phyloP scores from a whole-genome alignment of 2,888 invertebrate genomes.

The Stramonita haemastoma region DNA sequence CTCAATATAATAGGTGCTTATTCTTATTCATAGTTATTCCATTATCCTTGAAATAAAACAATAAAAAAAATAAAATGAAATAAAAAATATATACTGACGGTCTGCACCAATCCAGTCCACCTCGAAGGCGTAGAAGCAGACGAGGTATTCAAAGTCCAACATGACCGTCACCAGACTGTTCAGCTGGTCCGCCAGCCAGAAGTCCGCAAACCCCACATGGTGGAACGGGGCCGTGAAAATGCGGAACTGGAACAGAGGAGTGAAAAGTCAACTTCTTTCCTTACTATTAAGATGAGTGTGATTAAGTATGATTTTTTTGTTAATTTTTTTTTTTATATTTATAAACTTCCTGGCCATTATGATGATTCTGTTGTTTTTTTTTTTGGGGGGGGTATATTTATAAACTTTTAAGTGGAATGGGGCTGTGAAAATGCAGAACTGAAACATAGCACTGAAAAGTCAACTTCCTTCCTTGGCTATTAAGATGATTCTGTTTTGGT shows the following conservation, averaged over 20 bases:
- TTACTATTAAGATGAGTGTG: no score
- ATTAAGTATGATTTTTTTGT: no score
- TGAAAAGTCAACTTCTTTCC: no score
- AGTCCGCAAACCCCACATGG: constrained; percentile 96
- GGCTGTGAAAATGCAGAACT: constrained; percentile 85
- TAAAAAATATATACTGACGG: constrained; percentile 52
- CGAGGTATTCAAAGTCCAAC: constrained; percentile 94
- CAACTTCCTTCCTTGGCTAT: no score
- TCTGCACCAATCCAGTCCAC: constrained; percentile 74
- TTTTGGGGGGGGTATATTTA: no score
- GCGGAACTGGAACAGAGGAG: constrained; percentile 70
- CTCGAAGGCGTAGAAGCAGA: constrained; percentile 87
- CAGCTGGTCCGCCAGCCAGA: constrained; percentile 98
- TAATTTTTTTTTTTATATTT: no score
- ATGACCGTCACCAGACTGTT: constrained; percentile 94
- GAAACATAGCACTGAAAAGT: constrained; percentile 53
- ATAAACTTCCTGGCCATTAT: no score
- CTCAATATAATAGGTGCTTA: no score
- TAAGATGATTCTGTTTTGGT: no score
- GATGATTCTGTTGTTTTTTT: no score
- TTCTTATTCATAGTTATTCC: no score
- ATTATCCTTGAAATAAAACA: neutral
- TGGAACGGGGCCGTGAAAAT: constrained; percentile 93
- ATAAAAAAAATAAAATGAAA: neutral
- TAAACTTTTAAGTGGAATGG: no score